Percentiles rank a stretch among this genome's conserved stretches.
phyloP scores from a whole-genome alignment of 2,113 vertebrate genomes.

The Crotalus tigris region DNA sequence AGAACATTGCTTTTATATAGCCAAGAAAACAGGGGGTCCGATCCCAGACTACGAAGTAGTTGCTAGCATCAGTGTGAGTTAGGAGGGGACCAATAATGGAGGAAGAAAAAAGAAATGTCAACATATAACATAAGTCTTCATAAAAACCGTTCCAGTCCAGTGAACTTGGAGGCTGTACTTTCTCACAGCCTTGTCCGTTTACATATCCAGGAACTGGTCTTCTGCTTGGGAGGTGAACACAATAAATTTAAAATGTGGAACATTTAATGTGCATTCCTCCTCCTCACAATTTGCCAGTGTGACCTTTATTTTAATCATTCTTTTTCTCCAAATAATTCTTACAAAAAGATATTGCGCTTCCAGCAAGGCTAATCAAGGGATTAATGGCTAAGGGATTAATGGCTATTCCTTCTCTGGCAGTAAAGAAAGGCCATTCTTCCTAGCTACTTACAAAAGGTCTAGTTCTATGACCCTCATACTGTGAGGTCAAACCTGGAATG shows the following conservation, averaged over 20 bases:
- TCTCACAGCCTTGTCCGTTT: not conserved
- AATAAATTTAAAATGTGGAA: not conserved
- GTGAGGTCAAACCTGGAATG: not conserved
- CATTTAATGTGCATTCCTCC: not conserved
- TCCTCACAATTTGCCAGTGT: not conserved
- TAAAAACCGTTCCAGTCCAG: not conserved
- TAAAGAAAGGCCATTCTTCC: not conserved
- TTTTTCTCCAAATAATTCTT: not conserved
- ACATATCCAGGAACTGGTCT: not conserved
- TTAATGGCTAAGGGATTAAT: too few relatives aligned
- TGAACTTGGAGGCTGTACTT: not conserved
- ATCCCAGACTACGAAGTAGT: rapidly evolving
- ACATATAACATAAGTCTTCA: rapidly evolving
- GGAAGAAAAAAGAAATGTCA: not conserved
- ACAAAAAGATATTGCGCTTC: not conserved
- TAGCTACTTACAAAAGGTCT: not conserved
- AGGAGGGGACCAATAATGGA: not conserved
- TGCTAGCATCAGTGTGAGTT: rapidly evolving
- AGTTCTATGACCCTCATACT: not conserved
- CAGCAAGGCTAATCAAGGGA: not conserved
- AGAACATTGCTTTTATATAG: not conserved
- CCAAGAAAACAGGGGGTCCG: not conserved
- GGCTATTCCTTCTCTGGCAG: not conserved
- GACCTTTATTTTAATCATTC: not conserved
- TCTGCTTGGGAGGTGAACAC: not conserved